These are phyloP conservation scores for Mirounga angustirostris DNA, from an alignment of 2,113 vertebrate genomes.

Conservation along the genomic window DNA sequence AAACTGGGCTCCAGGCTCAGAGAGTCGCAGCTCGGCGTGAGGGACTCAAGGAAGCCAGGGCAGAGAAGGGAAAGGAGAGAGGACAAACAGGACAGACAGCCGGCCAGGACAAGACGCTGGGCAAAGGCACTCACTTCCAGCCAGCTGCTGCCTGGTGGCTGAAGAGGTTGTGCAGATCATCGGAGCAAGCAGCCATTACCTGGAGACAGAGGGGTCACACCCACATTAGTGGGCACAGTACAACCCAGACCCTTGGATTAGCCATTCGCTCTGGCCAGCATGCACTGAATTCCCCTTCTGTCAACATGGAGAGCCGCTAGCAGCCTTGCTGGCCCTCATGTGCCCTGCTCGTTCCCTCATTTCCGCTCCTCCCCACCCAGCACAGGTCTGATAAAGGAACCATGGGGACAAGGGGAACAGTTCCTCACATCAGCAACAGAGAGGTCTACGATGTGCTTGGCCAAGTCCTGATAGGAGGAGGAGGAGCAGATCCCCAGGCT, in stretches of 20 bases:
- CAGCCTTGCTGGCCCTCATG: not conserved
- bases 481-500: constrained; percentile 82
- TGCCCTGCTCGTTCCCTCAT: not conserved
- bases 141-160: constrained; percentile 89
- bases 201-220: constrained; percentile 77
- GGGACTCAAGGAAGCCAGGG: not conserved
- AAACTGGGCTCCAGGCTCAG: not conserved
- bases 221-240: not conserved
- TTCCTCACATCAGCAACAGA: constrained; percentile 92
- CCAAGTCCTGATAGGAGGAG: constrained; percentile 93
- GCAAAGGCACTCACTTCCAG: constrained; percentile 92
- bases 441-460: constrained; percentile 89
- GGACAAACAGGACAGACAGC: not conserved
- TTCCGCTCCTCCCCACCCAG: not conserved
- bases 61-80: not conserved
- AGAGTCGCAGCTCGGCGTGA: not conserved
- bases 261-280: not conserved
- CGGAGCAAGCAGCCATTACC: constrained; percentile 93
- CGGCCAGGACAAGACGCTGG: not conserved
- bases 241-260: not conserved
- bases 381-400: not conserved
- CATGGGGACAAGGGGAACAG: not conserved
- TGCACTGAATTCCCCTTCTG: not conserved
- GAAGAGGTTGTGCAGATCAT: constrained; percentile 92
- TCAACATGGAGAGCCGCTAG: not conserved